phyloP scores from a whole-genome alignment of 2,113 vertebrate species.

The Larimichthys polyactis region DNA sequence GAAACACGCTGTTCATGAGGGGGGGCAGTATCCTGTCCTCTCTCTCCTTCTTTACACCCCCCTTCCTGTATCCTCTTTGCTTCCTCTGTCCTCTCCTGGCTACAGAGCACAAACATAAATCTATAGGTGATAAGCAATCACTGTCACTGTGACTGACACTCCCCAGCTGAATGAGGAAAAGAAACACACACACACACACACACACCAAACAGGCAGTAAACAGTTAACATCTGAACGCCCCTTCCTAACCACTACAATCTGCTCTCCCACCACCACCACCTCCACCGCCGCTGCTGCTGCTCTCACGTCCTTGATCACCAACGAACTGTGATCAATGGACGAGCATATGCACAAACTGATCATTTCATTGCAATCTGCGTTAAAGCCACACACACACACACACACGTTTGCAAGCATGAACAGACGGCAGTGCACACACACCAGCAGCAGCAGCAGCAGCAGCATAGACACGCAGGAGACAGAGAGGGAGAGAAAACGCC shows the following conservation, averaged over 20 bases:
- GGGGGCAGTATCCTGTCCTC: constrained; percentile 55
- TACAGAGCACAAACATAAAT: constrained; percentile 11
- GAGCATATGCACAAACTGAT: constrained; percentile 30
- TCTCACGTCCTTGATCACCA: constrained; percentile 41
- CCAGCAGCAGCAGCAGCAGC: constrained; percentile 48
- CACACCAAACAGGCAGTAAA: constrained; percentile 37
- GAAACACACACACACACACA: constrained; percentile 21
- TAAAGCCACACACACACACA: background rate
- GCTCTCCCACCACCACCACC: constrained; percentile 18
- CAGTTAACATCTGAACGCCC: constrained; percentile 56
- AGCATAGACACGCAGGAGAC: constrained; percentile 70
- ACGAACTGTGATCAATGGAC: constrained; percentile 45
- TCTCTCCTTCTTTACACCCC: constrained; percentile 2
- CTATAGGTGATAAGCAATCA: constrained; percentile 35
- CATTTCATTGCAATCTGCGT: constrained; percentile 42
- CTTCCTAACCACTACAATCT: constrained; percentile 36
- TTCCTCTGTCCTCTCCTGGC: background rate
- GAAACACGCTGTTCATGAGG: constrained; percentile 42
- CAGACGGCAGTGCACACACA: constrained; percentile 17
- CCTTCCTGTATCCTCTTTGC: constrained; percentile 28
- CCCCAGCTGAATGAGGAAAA: constrained; percentile 32
- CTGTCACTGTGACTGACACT: constrained; percentile 14
- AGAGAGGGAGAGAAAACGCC: constrained; percentile 84
- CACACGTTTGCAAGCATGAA: constrained; percentile 21
- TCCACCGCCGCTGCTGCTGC: constrained; percentile 19